Percentiles rank a stretch among this genome's conserved stretches.
phyloP scores from a whole-genome alignment of 2,797 vertebrate genomes.

The Pogonophryne albipinna region DNA sequence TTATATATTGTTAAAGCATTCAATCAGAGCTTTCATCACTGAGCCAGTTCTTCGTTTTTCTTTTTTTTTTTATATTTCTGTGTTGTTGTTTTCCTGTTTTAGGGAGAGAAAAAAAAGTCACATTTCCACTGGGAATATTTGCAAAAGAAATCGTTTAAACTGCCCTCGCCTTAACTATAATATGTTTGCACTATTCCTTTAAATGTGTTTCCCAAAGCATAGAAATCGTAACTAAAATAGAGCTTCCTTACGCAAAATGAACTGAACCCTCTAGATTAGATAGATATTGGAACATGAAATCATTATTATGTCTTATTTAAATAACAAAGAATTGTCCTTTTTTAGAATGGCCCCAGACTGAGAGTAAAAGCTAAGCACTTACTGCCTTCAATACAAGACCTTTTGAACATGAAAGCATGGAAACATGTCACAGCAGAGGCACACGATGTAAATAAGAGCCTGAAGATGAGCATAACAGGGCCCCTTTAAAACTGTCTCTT shows the following conservation, averaged over 20 bases:
- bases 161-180: conserved; percentile 24
- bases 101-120: not conserved
- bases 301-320: not conserved
- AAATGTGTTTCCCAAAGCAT: conserved; percentile 59
- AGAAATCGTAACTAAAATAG: conserved; percentile 2
- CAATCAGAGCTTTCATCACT: conserved; percentile 55
- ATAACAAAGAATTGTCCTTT: not conserved
- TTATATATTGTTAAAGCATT: conserved; percentile 59
- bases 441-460: not conserved
- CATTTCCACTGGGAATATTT: conserved; percentile 16
- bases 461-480: not conserved
- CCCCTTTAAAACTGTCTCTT: no score
- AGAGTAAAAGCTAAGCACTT: not conserved
- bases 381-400: not conserved
- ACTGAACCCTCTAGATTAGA: not conserved
- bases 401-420: no score
- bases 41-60: conserved; percentile 67
- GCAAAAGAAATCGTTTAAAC: conserved; percentile 20
- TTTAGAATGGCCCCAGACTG: not conserved
- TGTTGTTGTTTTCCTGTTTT: conserved; percentile 45
- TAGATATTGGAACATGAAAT: not conserved
- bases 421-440: no score
- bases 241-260: not conserved
- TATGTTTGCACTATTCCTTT: conserved; percentile 51
- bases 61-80: conserved; percentile 28